Conservation (phyloP, 2,113 vertebrate genomes). For the Asarcornis scutulata region DNA sequence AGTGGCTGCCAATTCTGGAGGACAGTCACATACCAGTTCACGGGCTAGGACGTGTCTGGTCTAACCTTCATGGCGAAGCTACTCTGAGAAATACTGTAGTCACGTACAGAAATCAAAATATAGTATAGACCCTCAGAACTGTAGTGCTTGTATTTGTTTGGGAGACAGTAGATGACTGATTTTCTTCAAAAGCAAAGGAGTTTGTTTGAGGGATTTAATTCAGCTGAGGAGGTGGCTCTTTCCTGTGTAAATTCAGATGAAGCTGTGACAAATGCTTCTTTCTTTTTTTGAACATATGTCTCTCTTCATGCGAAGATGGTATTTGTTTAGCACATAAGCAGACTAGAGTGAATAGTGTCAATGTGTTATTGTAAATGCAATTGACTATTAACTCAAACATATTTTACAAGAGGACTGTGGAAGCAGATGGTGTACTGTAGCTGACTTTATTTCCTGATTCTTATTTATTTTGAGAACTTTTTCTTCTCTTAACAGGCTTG, state of each 20-base stretch:
- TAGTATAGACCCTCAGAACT: too few relatives aligned
- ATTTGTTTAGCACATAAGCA: neutral
- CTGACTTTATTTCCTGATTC: neutral
- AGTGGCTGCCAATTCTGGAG: neutral
- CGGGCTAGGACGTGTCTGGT: fast-evolving
- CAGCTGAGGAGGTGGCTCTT: neutral
- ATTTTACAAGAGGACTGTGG: neutral
- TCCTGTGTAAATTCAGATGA: neutral
- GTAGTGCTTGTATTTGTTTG: neutral
- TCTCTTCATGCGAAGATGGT: neutral
- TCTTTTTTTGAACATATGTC: neutral
- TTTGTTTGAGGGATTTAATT: neutral
- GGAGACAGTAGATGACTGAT: neutral
- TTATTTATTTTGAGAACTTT: neutral
- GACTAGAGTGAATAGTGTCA: neutral
- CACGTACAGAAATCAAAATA: neutral
- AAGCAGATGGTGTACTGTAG: neutral
- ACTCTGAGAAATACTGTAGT: fast-evolving
- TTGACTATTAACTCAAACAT: neutral
- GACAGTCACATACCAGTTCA: neutral
- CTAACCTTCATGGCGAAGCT: neutral
- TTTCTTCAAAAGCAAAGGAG: neutral
- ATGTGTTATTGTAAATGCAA: neutral
- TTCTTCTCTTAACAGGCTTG: neutral
- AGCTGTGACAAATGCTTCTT: neutral